phyloP scores from a whole-genome alignment of 64 coral and sea anemone genomes.

The Catalaphyllia jardinei region DNA sequence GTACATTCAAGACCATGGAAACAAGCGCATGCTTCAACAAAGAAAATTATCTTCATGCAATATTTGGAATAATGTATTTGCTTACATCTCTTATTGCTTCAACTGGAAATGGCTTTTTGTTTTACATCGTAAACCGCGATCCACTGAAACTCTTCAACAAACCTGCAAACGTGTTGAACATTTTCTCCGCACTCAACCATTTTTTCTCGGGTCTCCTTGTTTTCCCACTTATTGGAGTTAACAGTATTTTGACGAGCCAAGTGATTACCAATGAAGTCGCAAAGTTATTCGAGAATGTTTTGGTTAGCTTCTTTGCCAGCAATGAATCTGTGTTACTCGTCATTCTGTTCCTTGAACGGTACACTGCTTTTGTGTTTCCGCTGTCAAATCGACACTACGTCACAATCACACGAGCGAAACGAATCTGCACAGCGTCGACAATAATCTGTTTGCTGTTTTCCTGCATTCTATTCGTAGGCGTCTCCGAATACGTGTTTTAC shows the following conservation, averaged over 20 bases:
- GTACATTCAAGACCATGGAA: neutral
- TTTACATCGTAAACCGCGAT: constrained; percentile 15
- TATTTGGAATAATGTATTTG: constrained; percentile 11
- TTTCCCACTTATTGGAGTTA: constrained; percentile 1
- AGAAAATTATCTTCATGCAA: neutral
- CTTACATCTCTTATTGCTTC: neutral
- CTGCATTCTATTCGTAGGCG: constrained; percentile 2
- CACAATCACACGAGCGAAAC: neutral
- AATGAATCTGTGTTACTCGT: neutral
- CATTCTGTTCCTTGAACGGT: neutral
- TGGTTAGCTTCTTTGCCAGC: neutral
- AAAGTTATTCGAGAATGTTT: constrained; percentile 9
- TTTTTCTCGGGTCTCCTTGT: neutral
- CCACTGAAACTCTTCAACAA: constrained; percentile 22
- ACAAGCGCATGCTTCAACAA: neutral
- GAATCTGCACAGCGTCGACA: neutral
- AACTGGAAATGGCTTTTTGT: neutral
- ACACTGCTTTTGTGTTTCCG: constrained; percentile 2
- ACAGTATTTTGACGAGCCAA: constrained; percentile 12
- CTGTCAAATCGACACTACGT: neutral
- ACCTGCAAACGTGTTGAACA: constrained; percentile 5
- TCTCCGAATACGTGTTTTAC: neutral
- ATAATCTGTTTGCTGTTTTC: constrained; percentile 5
- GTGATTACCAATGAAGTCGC: neutral
- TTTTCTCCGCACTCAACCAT: neutral